Percentiles rank a stretch among this genome's conserved stretches.
phyloP scores from a whole-genome alignment of 2,888 invertebrate species.

The Fissipunctia ypsillon region DNA sequence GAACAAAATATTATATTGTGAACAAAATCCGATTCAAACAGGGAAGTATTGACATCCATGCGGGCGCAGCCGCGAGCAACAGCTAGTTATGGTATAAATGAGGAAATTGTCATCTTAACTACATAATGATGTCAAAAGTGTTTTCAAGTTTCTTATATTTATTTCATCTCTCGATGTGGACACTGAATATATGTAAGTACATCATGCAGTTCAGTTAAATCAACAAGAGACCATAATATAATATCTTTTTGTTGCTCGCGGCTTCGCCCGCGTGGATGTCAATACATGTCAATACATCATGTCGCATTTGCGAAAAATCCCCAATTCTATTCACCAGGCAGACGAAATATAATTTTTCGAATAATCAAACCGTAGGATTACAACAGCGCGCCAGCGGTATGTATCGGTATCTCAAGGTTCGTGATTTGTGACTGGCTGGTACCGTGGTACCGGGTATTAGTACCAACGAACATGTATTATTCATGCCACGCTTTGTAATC shows the following conservation, averaged over 20 bases:
- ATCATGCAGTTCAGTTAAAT: background rate
- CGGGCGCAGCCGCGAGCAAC: no score
- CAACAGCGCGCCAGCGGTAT: constrained; percentile 40
- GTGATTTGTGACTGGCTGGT: constrained; percentile 53
- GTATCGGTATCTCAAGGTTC: constrained; percentile 45
- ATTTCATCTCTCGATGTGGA: background rate
- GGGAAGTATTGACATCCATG: no score
- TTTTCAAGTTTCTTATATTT: background rate
- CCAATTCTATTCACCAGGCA: constrained; percentile 31
- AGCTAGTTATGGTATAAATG: no score
- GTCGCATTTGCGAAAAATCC: constrained; percentile 13
- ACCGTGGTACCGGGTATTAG: constrained; percentile 58
- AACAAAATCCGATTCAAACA: no score
- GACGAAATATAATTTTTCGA: constrained; percentile 33
- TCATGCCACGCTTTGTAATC: constrained; percentile 68
- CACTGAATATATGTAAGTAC: background rate
- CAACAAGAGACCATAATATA: background rate
- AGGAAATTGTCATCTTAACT: background rate
- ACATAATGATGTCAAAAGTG: background rate
- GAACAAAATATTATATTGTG: no score
- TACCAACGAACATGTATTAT: constrained; percentile 69
- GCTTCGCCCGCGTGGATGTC: background rate
- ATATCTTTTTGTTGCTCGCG: background rate
- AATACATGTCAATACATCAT: background rate
- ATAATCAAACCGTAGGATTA: constrained; percentile 44